These are phyloP conservation scores for Arrhopalites spinosus DNA, from an alignment of 2,888 invertebrate genomes.

Conservation along the genomic window DNA sequence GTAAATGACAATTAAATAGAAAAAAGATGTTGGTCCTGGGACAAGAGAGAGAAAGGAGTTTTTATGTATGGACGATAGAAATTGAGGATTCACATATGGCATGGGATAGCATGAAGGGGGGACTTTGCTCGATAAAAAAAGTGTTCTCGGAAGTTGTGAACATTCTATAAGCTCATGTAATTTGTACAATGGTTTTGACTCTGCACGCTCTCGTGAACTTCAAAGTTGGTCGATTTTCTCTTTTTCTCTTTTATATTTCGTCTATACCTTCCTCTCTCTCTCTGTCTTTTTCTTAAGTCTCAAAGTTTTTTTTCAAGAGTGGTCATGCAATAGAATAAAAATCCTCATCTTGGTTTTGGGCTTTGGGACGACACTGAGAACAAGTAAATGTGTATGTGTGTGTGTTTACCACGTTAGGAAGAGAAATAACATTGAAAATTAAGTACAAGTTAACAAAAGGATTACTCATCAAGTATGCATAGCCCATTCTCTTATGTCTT, in stretches of 20 bases:
- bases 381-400: neutral
- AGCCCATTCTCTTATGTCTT: neutral
- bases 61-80: neutral
- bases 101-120: neutral
- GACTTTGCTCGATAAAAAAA: constrained; percentile 26
- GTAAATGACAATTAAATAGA: too few species aligned
- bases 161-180: constrained; percentile 19
- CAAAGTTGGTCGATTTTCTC: constrained; percentile 38
- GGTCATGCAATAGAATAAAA: constrained; percentile 34
- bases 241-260: neutral
- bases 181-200: constrained; percentile 30
- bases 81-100: neutral
- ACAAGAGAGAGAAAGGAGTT: neutral
- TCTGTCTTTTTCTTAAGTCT: constrained; percentile 3
- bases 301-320: constrained; percentile 36
- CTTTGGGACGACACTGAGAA: neutral
- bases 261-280: constrained; percentile 11
- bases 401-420: neutral
- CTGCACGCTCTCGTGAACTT: constrained; percentile 42
- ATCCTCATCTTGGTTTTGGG: constrained; percentile 25
- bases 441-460: constrained; percentile 14
- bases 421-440: constrained; percentile 1
- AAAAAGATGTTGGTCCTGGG: too few species aligned
- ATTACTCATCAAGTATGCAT: constrained; percentile 27
- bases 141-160: constrained; percentile 37